phyloP scores from a whole-genome alignment of 2,797 vertebrate genomes.

The Anisognathus igniventris region DNA sequence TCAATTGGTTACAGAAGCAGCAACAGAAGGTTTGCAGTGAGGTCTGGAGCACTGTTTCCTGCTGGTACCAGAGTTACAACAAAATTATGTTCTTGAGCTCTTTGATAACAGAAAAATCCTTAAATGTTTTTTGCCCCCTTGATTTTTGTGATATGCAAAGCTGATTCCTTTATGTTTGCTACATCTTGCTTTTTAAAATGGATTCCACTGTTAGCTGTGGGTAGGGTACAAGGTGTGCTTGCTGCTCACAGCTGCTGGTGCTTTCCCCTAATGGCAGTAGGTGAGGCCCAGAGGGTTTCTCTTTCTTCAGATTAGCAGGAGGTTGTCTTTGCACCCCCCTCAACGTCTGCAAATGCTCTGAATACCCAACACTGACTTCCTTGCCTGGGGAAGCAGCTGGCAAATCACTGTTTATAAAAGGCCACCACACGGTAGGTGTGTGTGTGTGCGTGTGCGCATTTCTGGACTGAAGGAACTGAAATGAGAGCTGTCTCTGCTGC shows the following conservation, averaged over 20 bases:
- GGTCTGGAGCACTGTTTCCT: background rate
- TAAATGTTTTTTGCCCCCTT: background rate
- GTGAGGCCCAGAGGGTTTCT: background rate
- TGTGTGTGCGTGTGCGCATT: background rate
- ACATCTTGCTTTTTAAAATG: background rate
- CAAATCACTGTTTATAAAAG: background rate
- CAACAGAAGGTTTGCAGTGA: background rate
- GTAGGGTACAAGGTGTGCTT: background rate
- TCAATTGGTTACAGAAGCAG: background rate
- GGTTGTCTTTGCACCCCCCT: background rate
- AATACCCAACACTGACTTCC: background rate
- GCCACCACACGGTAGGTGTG: background rate
- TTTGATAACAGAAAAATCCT: background rate
- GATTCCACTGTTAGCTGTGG: background rate
- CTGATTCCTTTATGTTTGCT: background rate
- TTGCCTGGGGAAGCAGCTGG: slow-evolving; percentile 19
- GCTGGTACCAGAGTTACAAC: background rate
- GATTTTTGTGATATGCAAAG: background rate
- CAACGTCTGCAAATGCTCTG: background rate
- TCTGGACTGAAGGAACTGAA: background rate
- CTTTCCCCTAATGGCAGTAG: background rate
- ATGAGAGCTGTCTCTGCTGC: background rate
- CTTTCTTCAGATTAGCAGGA: background rate
- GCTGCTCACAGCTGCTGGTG: background rate
- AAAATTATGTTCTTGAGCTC: background rate